A percentile compares a stretch with the other conserved stretches of the same genome.
Conservation (phyloP, 2,113 vertebrate species). For the Chamaea fasciata region DNA sequence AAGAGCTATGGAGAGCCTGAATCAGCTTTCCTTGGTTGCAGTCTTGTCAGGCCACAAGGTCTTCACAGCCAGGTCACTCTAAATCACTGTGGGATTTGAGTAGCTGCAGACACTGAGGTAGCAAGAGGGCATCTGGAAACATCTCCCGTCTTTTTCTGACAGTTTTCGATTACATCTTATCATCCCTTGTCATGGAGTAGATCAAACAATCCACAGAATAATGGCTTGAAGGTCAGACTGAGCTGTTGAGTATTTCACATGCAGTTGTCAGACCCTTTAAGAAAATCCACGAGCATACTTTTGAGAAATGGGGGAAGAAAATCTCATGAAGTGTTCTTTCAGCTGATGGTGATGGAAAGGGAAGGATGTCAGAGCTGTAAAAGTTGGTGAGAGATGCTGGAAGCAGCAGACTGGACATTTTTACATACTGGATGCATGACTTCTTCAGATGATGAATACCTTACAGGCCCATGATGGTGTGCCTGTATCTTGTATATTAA, state of each 20-base stretch:
- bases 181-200: not conserved
- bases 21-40: not conserved
- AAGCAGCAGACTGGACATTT: not conserved
- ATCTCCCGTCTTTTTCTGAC: not conserved
- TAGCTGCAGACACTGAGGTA: not conserved
- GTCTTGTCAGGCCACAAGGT: not conserved
- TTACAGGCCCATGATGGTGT: not conserved
- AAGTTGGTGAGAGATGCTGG: not conserved
- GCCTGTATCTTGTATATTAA: not conserved
- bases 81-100: not conserved
- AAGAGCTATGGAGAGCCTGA: not conserved
- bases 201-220: not conserved
- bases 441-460: not conserved
- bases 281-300: not conserved
- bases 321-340: not conserved
- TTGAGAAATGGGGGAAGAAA: not conserved
- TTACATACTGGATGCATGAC: fast-evolving
- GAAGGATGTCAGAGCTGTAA: not conserved
- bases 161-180: not conserved
- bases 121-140: not conserved
- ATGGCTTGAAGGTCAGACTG: fast-evolving
- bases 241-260: not conserved
- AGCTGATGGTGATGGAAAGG: not conserved
- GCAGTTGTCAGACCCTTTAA: not conserved
- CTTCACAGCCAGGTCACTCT: not conserved